Conservation (phyloP, 35 echinoderm and acorn worm genomes). For the Heliocidaris erythrogramma region DNA sequence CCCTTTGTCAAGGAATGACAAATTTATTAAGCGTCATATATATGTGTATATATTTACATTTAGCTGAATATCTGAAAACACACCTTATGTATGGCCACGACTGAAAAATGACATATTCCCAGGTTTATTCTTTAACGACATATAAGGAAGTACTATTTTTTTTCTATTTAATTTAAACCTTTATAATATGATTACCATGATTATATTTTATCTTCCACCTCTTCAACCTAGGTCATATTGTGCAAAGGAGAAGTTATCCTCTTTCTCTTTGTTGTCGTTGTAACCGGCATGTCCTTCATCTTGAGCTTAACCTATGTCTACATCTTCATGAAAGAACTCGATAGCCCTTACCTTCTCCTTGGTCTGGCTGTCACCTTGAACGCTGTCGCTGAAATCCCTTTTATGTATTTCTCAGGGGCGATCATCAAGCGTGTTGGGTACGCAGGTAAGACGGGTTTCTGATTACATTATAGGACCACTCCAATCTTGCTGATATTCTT, state of each 20-base stretch:
- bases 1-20: too few species aligned
- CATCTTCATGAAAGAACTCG: constrained; percentile 71
- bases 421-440: constrained; percentile 52
- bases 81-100: too few species aligned
- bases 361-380: constrained; percentile 64
- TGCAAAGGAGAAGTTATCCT: constrained; percentile 58
- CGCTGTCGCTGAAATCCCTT: constrained; percentile 73
- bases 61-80: too few species aligned
- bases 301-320: constrained; percentile 61
- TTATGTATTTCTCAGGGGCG: constrained; percentile 75
- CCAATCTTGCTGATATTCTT: background rate
- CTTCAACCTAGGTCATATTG: constrained; percentile 1
- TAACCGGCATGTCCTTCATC: constrained; percentile 76
- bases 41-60: too few species aligned
- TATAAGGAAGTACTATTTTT: too few species aligned
- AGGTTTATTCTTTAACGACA: too few species aligned
- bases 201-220: background rate
- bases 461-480: background rate
- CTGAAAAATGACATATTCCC: too few species aligned
- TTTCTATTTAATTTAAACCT: too few species aligned
- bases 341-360: constrained; percentile 62
- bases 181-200: too few species aligned
- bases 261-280: constrained; percentile 61
- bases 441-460: background rate
- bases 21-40: too few species aligned